phyloP scores from a whole-genome alignment of 2,888 invertebrate species.

The Drosophila ezoana region DNA sequence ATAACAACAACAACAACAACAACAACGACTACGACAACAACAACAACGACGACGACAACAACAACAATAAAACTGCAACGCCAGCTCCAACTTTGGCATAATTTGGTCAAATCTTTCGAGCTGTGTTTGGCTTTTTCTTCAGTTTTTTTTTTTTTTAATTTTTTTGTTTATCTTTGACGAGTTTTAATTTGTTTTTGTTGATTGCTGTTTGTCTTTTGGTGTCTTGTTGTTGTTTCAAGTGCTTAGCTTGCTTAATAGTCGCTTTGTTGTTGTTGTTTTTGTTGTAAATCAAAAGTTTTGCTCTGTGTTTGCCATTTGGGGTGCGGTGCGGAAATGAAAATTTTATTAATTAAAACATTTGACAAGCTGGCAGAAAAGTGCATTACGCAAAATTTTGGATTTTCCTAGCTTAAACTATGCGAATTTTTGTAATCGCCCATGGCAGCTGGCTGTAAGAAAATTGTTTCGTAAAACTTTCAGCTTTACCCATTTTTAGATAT shows the following conservation, averaged over 20 bases:
- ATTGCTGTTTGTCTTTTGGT: conserved; percentile 46
- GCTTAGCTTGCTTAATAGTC: conserved; percentile 37
- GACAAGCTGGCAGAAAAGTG: conserved; percentile 3
- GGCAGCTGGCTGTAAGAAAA: no score
- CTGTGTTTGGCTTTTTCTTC: conserved; percentile 9
- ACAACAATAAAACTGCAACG: conserved; percentile 35
- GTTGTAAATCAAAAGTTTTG: conserved; percentile 31
- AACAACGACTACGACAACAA: conserved; percentile 5
- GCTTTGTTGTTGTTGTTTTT: conserved; percentile 15
- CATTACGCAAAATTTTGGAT: conserved; percentile 12
- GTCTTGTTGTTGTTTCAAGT: conserved; percentile 10
- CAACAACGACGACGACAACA: neutral
- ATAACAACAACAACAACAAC: conserved; percentile 18
- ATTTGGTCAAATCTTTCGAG: conserved; percentile 58
- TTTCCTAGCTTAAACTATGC: neutral
- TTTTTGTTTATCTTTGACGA: conserved; percentile 44
- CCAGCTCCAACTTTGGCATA: conserved; percentile 61
- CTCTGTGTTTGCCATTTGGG: conserved; percentile 4
- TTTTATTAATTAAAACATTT: conserved; percentile 21
- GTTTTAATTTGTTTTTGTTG: conserved; percentile 53
- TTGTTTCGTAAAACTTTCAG: no score
- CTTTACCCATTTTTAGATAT: no score
- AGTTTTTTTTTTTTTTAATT: conserved; percentile 4
- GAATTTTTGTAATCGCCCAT: neutral
- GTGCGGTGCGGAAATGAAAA: conserved; percentile 19